These are phyloP conservation scores for Bombus pascuorum DNA, from an alignment of 1,140 invertebrate species.

Conservation along the genomic window DNA sequence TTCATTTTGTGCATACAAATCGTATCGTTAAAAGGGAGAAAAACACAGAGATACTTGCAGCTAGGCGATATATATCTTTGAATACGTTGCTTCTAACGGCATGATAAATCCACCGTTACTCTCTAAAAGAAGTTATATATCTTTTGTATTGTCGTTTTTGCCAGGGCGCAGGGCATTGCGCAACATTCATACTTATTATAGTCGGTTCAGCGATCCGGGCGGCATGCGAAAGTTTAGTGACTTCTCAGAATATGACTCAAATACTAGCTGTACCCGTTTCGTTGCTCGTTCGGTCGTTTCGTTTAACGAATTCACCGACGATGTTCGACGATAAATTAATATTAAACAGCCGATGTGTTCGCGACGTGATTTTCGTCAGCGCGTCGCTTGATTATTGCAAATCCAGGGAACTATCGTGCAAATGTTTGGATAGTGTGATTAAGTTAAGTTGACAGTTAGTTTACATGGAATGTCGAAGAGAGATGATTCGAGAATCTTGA, in stretches of 20 bases:
- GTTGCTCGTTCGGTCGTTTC: slow-evolving; percentile 10
- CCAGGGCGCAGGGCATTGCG: slow-evolving; percentile 3
- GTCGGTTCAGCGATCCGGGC: slow-evolving; percentile 46
- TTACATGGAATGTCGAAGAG: background rate
- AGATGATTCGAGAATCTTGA: background rate
- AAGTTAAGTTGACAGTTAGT: background rate
- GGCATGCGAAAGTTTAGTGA: slow-evolving; percentile 45
- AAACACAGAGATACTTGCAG: background rate
- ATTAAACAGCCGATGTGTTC: background rate
- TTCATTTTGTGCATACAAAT: slow-evolving; percentile 14
- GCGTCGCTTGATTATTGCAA: background rate
- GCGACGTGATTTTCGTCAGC: too few relatives aligned
- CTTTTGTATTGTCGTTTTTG: slow-evolving; percentile 48
- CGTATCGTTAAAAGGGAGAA: background rate
- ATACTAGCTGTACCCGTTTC: background rate
- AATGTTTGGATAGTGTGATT: background rate
- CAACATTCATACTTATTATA: slow-evolving; percentile 60
- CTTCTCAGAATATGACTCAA: background rate
- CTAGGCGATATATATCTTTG: background rate
- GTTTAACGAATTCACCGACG: slow-evolving; percentile 24
- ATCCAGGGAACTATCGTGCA: background rate
- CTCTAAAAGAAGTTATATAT: slow-evolving; percentile 44
- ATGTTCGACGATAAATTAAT: background rate
- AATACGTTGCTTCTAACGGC: background rate
- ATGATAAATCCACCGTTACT: slow-evolving; percentile 31